Conservation (phyloP, 2,797 vertebrate genomes). For the Neomorphus geoffroyi region DNA sequence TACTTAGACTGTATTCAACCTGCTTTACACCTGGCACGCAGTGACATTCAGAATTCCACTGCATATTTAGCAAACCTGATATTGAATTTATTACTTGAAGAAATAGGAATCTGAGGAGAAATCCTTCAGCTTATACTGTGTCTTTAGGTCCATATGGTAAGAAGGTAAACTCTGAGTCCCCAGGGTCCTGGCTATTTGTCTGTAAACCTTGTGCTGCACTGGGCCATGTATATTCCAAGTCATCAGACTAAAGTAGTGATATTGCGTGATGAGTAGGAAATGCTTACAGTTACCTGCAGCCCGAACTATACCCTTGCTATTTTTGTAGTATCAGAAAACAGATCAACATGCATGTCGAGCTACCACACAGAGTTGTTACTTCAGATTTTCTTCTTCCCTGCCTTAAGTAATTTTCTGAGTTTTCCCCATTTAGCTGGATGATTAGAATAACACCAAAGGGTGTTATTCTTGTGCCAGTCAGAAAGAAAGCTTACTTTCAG, state of each 20-base stretch:
- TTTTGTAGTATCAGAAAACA: background rate
- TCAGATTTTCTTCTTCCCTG: background rate
- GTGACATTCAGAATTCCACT: background rate
- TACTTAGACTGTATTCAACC: background rate
- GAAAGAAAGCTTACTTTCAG: background rate
- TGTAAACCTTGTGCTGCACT: background rate
- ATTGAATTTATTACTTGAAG: background rate
- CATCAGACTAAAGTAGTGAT: background rate
- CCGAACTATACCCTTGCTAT: background rate
- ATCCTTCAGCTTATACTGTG: background rate
- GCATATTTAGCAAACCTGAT: background rate
- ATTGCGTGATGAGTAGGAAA: background rate
- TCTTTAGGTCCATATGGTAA: background rate
- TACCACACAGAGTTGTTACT: background rate
- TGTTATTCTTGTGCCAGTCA: background rate
- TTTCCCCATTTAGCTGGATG: background rate
- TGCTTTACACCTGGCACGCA: background rate
- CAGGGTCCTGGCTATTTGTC: background rate
- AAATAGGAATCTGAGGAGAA: background rate
- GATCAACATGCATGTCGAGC: background rate
- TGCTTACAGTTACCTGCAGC: background rate
- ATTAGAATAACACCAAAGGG: background rate
- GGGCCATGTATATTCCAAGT: background rate
- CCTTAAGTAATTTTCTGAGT: background rate
- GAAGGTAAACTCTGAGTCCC: background rate